Evolutionary conservation across 2,797 vertebrate genomes (phyloP).

Genomic region (Coluber constrictor): DNA sequence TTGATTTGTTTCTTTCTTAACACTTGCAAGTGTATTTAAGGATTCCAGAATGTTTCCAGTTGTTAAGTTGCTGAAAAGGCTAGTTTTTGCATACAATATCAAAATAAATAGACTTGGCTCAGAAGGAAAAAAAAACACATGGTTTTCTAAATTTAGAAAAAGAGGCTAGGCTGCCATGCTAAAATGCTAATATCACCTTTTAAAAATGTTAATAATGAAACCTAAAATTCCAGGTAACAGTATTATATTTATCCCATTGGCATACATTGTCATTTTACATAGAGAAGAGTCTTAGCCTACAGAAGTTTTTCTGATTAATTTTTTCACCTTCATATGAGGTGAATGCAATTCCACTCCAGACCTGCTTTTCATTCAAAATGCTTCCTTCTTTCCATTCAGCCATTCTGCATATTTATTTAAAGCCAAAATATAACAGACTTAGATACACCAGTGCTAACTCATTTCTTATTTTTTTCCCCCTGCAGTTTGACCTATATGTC

Average conservation of each 20-base stretch:
- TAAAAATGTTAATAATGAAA: background rate
- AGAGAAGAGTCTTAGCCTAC: conserved; percentile 20
- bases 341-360: conserved; percentile 36
- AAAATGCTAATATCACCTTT: background rate
- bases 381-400: background rate
- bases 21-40: background rate
- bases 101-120: background rate
- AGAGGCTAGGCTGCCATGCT: background rate
- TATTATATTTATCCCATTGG: background rate
- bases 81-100: background rate
- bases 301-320: conserved; percentile 48
- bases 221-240: background rate
- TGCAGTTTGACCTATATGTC: background rate
- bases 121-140: background rate
- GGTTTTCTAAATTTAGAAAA: background rate
- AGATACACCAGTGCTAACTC: background rate
- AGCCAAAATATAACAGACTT: background rate
- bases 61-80: background rate
- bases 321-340: conserved; percentile 6
- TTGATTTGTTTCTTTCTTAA: background rate
- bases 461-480: background rate
- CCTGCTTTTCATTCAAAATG: background rate
- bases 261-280: conserved; percentile 26
- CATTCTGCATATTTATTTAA: conserved; percentile 31
- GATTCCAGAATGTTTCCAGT: background rate